These are phyloP conservation scores for Bothrops jararaca DNA, from an alignment of 2,113 vertebrate species.

Conservation along the genomic window DNA sequence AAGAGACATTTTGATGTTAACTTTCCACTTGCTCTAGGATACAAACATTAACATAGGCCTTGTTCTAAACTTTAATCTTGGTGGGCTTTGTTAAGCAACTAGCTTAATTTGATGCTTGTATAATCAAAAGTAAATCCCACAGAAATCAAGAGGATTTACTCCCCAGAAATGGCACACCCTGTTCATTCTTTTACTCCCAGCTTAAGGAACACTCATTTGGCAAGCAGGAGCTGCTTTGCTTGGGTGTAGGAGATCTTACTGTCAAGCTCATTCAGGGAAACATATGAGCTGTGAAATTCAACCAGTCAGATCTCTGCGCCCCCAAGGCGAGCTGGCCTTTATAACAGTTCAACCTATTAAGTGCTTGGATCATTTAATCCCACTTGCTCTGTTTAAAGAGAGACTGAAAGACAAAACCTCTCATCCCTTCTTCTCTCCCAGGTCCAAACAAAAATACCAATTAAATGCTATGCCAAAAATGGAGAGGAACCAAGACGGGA, in stretches of 20 bases:
- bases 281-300: slow-evolving; percentile 50
- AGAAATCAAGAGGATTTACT: neutral
- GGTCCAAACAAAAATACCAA: slow-evolving; percentile 18
- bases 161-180: neutral
- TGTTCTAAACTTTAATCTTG: neutral
- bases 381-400: slow-evolving; percentile 21
- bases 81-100: neutral
- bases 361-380: slow-evolving; percentile 24
- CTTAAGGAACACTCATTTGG: neutral
- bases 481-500: neutral
- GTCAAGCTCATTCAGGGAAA: slow-evolving; percentile 44
- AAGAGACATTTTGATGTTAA: neutral
- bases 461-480: slow-evolving; percentile 18
- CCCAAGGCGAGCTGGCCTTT: slow-evolving; percentile 31
- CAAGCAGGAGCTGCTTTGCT: neutral
- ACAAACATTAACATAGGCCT: neutral
- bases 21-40: neutral
- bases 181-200: neutral
- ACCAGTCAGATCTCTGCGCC: slow-evolving; percentile 36
- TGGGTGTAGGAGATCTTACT: slow-evolving; percentile 18
- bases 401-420: neutral
- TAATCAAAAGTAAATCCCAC: neutral
- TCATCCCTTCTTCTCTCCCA: neutral
- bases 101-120: neutral
- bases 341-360: slow-evolving; percentile 17